These are phyloP conservation scores for Chitala chitala DNA, from an alignment of 2,113 vertebrate genomes.

Conservation along the genomic window DNA sequence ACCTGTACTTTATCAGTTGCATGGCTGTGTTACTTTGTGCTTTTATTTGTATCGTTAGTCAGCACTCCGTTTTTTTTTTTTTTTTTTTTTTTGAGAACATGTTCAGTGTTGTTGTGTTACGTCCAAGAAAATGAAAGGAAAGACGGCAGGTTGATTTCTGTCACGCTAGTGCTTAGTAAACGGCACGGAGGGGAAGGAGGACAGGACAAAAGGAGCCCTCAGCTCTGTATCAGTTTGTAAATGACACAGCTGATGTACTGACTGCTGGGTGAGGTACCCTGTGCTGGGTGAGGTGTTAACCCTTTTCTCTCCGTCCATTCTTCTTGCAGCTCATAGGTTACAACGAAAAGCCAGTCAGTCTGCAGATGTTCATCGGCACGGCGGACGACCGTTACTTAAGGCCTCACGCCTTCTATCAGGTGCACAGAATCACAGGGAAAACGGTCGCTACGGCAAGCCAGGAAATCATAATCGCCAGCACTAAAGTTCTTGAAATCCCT, in stretches of 20 bases:
- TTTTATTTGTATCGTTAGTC: background rate
- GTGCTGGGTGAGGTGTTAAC: background rate
- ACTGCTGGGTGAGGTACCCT: background rate
- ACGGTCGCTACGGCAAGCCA: slow-evolving; percentile 86
- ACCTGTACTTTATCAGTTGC: too few relatives aligned
- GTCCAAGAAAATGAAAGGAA: too few relatives aligned
- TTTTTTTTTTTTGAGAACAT: too few relatives aligned
- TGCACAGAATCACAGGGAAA: slow-evolving; percentile 92
- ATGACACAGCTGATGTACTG: too few relatives aligned
- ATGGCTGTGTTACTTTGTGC: too few relatives aligned
- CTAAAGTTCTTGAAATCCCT: slow-evolving; percentile 88
- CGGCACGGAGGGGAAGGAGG: too few relatives aligned
- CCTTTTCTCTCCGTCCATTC: slow-evolving; percentile 15
- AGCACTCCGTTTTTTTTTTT: background rate
- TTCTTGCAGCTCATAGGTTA: slow-evolving; percentile 75
- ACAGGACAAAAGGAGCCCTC: too few relatives aligned
- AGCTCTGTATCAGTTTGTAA: too few relatives aligned
- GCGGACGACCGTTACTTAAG: slow-evolving; percentile 83
- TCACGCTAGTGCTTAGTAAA: too few relatives aligned
- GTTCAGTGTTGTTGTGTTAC: too few relatives aligned
- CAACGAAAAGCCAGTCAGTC: slow-evolving; percentile 74
- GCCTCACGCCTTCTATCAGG: slow-evolving; percentile 93
- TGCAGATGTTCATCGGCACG: slow-evolving; percentile 93
- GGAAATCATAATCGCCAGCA: slow-evolving; percentile 73
- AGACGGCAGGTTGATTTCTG: too few relatives aligned